phyloP scores from a whole-genome alignment of 1,140 invertebrate species.

The Rhizoglyphus robini region DNA sequence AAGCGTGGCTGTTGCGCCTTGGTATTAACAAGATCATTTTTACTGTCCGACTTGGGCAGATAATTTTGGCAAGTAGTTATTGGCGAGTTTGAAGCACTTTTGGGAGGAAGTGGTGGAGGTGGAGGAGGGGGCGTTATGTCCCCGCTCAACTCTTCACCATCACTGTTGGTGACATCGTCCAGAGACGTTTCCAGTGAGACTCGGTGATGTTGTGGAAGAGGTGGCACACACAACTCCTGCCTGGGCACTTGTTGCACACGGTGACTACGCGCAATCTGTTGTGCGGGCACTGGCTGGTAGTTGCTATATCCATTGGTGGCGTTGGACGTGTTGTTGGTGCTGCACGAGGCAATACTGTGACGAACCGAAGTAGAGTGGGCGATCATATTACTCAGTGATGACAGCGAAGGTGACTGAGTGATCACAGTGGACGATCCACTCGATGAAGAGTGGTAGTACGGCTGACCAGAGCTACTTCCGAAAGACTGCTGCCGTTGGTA shows the following conservation, averaged over 20 bases:
- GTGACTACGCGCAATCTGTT: constrained; percentile 8
- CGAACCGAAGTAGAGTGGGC: background rate
- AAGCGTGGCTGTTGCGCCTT: too few relatives aligned
- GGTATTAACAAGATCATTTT: too few relatives aligned
- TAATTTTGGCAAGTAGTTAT: too few relatives aligned
- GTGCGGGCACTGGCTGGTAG: background rate
- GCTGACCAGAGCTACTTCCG: background rate
- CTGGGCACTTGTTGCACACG: background rate
- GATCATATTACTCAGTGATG: background rate
- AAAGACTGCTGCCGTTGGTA: constrained; percentile 12
- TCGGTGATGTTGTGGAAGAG: background rate
- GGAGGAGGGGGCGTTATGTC: too few relatives aligned
- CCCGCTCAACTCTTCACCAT: background rate
- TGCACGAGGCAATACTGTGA: constrained; percentile 12
- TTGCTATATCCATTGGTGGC: background rate
- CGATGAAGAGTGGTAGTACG: too few relatives aligned
- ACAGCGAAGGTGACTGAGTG: constrained; percentile 14
- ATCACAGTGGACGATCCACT: background rate
- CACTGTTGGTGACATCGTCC: background rate
- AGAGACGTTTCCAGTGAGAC: background rate
- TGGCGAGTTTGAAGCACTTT: too few relatives aligned
- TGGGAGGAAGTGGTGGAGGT: too few relatives aligned
- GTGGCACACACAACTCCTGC: background rate
- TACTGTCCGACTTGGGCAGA: too few relatives aligned
- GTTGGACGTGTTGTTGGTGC: background rate